Percentiles rank a stretch among this genome's conserved stretches.
phyloP scores from a whole-genome alignment of 2,888 invertebrate genomes.

The Volucella bombylans region DNA sequence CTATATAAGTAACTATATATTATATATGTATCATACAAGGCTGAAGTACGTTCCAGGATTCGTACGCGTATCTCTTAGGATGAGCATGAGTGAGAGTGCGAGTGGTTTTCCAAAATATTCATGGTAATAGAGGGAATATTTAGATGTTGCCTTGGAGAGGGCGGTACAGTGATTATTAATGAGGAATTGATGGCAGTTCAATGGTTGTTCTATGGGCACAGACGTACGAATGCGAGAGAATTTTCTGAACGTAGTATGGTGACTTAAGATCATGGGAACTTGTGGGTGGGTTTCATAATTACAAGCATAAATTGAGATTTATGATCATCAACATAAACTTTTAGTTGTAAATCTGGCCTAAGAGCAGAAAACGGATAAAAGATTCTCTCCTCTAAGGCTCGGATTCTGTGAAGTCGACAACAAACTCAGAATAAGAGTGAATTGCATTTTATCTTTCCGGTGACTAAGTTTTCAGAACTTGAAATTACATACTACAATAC shows the following conservation, averaged over 20 bases:
- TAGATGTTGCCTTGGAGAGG: constrained; percentile 45
- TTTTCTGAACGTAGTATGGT: constrained; percentile 6
- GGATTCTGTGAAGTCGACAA: no score
- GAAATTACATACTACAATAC: no score
- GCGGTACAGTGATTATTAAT: constrained; percentile 56
- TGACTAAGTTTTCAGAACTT: no score
- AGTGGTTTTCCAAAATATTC: constrained; percentile 51
- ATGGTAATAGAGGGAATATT: constrained; percentile 36
- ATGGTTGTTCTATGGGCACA: constrained; percentile 17
- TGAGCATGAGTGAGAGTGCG: background rate
- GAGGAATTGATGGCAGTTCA: constrained; percentile 58
- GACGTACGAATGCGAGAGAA: constrained; percentile 17
- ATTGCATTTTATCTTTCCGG: no score
- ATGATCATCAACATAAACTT: background rate
- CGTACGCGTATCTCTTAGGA: no score
- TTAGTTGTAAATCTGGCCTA: no score
- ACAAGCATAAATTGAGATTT: constrained; percentile 27
- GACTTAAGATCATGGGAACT: constrained; percentile 6
- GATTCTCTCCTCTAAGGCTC: no score
- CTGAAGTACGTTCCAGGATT: no score
- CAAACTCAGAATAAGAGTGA: no score
- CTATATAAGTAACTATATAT: background rate
- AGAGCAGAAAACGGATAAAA: no score
- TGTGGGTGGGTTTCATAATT: constrained; percentile 35
- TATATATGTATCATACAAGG: background rate